These are phyloP conservation scores for Sarcoramphus papa DNA, from an alignment of 2,797 vertebrate genomes.

Conservation along the genomic window DNA sequence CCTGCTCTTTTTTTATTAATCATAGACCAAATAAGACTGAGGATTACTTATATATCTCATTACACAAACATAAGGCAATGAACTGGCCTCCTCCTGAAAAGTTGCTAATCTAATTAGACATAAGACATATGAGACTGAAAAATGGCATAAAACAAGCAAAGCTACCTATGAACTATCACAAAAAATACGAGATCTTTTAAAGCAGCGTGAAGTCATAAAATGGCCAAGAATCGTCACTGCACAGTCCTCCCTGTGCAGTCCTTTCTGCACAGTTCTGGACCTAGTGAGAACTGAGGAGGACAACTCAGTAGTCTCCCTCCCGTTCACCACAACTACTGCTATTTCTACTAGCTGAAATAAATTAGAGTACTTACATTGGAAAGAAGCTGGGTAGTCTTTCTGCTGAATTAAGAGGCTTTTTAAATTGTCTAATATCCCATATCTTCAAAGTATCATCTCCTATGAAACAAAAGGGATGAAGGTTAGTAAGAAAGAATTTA, in stretches of 20 bases:
- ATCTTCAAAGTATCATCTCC: slow-evolving; percentile 95
- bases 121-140: background rate
- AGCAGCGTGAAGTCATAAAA: background rate
- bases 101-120: background rate
- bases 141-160: background rate
- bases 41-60: background rate
- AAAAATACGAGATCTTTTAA: background rate
- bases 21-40: slow-evolving; percentile 7
- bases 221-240: background rate
- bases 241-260: background rate
- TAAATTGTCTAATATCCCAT: slow-evolving; percentile 96
- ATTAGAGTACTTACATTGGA: slow-evolving; percentile 83
- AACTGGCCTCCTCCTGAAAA: background rate
- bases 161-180: background rate
- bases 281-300: background rate
- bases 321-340: background rate
- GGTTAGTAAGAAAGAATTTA: background rate
- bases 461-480: slow-evolving; percentile 53
- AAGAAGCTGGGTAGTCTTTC: slow-evolving; percentile 85
- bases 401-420: slow-evolving; percentile 85
- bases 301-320: background rate
- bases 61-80: background rate
- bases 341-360: background rate
- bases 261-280: background rate
- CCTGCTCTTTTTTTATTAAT: background rate